Percentiles rank a stretch among this genome's conserved stretches.
Conservation (phyloP, 2,888 invertebrate species). For the Xestia xanthographa region DNA sequence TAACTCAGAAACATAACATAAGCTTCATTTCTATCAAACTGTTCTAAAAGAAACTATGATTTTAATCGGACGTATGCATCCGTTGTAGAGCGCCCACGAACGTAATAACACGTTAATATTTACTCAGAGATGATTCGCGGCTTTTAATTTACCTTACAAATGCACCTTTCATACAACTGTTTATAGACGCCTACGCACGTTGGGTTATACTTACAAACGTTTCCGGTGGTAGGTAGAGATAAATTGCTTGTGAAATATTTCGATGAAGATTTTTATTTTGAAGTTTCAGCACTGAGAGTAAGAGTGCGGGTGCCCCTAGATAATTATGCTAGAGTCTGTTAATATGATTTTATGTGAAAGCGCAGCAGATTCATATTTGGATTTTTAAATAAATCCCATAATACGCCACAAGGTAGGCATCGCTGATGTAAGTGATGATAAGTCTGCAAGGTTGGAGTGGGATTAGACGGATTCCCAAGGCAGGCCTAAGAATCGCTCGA, state of each 20-base stretch:
- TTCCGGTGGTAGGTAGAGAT: slow-evolving; percentile 56
- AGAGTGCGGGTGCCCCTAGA: not conserved
- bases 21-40: not conserved
- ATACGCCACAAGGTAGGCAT: not conserved
- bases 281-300: not conserved
- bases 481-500: not conserved
- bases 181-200: slow-evolving; percentile 58
- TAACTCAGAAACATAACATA: not conserved
- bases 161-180: slow-evolving; percentile 65
- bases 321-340: not conserved
- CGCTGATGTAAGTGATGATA: not conserved
- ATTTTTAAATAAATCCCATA: not conserved
- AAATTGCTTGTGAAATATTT: slow-evolving; percentile 53
- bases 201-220: slow-evolving; percentile 35
- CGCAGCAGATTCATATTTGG: not conserved
- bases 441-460: not conserved
- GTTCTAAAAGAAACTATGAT: not conserved
- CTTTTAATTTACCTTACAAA: slow-evolving; percentile 67
- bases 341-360: not conserved
- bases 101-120: slow-evolving; percentile 59
- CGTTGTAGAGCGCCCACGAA: slow-evolving; percentile 53
- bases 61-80: not conserved
- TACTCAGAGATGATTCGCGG: slow-evolving; percentile 65
- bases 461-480: not conserved
- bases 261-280: slow-evolving; percentile 13